A percentile compares a stretch with the other conserved stretches of the same genome.
phyloP scores from a whole-genome alignment of 2,888 invertebrate genomes.

The Dendrolimus pini region DNA sequence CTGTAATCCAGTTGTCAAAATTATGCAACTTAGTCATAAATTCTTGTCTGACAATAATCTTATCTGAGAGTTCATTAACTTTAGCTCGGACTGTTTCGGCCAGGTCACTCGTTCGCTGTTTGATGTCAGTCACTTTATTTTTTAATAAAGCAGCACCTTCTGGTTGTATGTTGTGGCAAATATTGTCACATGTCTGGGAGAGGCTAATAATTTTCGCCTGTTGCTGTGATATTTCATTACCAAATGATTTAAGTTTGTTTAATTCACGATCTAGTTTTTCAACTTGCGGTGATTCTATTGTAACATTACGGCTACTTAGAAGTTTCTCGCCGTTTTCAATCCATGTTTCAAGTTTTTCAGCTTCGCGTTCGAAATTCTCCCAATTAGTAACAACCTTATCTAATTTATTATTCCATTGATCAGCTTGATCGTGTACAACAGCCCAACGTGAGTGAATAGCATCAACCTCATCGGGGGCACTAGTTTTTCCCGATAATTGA shows the following conservation, averaged over 20 bases:
- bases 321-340: constrained; percentile 80
- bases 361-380: constrained; percentile 88
- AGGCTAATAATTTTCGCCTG: constrained; percentile 88
- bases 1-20: constrained; percentile 88
- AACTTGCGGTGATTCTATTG: constrained; percentile 82
- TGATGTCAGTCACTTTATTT: constrained; percentile 83
- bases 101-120: constrained; percentile 83
- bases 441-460: constrained; percentile 89
- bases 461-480: constrained; percentile 89
- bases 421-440: constrained; percentile 87
- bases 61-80: constrained; percentile 88
- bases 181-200: constrained; percentile 87
- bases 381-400: constrained; percentile 88
- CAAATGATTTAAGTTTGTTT: constrained; percentile 85
- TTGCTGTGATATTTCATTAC: constrained; percentile 90
- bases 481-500: constrained; percentile 84
- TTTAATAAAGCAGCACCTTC: constrained; percentile 86
- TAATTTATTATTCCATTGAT: constrained; percentile 86
- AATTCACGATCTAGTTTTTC: constrained; percentile 87
- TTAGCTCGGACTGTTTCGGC: constrained; percentile 85
- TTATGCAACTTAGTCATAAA: constrained; percentile 86
- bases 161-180: constrained; percentile 85
- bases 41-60: constrained; percentile 88
- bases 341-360: constrained; percentile 87
- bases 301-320: constrained; percentile 74